These are phyloP conservation scores for Magallana ariakensis DNA, from an alignment of 1,140 invertebrate genomes.

Conservation along the genomic window DNA sequence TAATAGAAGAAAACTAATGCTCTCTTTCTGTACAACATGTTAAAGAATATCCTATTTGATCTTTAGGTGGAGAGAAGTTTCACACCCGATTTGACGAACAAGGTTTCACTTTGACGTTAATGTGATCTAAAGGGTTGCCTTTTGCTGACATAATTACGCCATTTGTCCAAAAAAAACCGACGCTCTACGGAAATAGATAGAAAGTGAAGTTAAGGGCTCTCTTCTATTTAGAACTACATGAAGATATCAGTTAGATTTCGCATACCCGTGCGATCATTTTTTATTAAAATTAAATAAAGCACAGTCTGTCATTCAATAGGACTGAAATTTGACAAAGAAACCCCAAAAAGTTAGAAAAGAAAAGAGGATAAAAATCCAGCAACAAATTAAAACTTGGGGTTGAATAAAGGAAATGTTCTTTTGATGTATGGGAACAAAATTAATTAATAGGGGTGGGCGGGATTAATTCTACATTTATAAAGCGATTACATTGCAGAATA, in stretches of 20 bases:
- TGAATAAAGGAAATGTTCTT: slow-evolving; percentile 28
- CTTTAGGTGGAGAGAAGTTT: neutral
- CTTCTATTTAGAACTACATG: neutral
- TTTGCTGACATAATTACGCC: neutral
- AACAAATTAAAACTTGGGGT: slow-evolving; percentile 25
- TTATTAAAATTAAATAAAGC: slow-evolving; percentile 1
- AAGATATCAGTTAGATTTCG: neutral
- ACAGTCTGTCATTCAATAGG: neutral
- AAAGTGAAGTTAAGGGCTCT: slow-evolving; percentile 11
- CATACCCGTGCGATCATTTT: neutral
- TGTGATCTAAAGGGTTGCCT: neutral
- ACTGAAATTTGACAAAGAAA: neutral
- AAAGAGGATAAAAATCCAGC: slow-evolving; percentile 7
- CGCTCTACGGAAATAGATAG: neutral
- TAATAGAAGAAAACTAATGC: neutral
- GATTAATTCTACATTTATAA: slow-evolving; percentile 30
- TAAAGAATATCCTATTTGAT: no score
- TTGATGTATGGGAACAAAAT: slow-evolving; percentile 34
- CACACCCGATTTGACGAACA: slow-evolving; percentile 7
- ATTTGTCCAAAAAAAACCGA: neutral
- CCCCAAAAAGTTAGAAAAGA: neutral
- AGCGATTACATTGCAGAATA: slow-evolving; percentile 6
- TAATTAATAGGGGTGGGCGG: slow-evolving; percentile 29
- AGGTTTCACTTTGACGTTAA: neutral
- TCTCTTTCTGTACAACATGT: no score